Percentiles rank a stretch among this genome's conserved stretches.
phyloP scores from a whole-genome alignment of 1,140 invertebrate genomes.

The Heliconius nattereri region DNA sequence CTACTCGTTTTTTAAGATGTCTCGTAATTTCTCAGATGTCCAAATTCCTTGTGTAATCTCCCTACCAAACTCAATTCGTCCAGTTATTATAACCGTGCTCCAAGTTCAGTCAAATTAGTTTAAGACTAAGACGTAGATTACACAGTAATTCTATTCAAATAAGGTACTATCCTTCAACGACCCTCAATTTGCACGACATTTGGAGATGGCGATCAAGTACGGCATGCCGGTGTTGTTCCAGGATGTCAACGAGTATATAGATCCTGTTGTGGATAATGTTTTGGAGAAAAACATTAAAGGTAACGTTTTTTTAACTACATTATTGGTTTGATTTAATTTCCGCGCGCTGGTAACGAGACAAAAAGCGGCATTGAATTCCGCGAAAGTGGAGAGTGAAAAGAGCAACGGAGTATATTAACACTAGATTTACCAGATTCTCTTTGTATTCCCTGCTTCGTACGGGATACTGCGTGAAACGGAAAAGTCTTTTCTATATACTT shows the following conservation, averaged over 20 bases:
- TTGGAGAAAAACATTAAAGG: slow-evolving; percentile 93
- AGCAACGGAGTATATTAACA: too few relatives aligned
- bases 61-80: neutral
- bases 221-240: slow-evolving; percentile 93
- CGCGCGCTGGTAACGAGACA: too few relatives aligned
- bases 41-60: neutral
- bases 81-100: neutral
- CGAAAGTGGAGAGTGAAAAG: too few relatives aligned
- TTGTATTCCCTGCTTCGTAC: too few relatives aligned
- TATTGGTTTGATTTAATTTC: too few relatives aligned
- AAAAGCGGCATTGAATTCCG: too few relatives aligned
- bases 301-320: slow-evolving; percentile 56
- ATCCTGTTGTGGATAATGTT: slow-evolving; percentile 94
- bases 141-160: slow-evolving; percentile 21
- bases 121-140: neutral
- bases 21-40: too few relatives aligned
- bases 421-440: too few relatives aligned
- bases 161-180: slow-evolving; percentile 91
- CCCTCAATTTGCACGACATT: slow-evolving; percentile 90
- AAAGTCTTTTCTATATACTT: too few relatives aligned
- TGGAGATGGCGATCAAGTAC: slow-evolving; percentile 94
- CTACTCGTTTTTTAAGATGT: too few relatives aligned
- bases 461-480: neutral
- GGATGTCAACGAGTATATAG: slow-evolving; percentile 95
- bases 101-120: neutral